A percentile compares a stretch with the other conserved stretches of the same genome.
phyloP scores from a whole-genome alignment of 2,113 vertebrate genomes.

The Gadus chalcogrammus region DNA sequence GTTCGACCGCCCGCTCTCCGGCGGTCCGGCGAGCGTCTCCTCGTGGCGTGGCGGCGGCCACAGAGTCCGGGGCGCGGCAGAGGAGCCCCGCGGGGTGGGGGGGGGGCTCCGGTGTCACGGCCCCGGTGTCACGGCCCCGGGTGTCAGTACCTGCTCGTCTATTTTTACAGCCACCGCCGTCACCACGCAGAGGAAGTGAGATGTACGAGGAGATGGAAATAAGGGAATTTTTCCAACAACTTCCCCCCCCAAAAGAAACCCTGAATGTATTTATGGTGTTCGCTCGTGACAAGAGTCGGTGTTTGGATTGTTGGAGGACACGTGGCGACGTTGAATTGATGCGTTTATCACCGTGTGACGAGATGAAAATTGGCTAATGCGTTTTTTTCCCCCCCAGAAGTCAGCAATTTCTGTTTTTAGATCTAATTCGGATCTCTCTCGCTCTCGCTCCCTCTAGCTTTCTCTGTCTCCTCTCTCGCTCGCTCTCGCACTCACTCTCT shows the following conservation, averaged over 20 bases:
- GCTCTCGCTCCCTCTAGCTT: slow-evolving; percentile 11
- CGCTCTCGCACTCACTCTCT: not conserved
- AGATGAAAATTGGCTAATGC: too few species aligned
- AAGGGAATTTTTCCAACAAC: not conserved
- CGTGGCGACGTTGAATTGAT: too few species aligned
- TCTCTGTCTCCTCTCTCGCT: too few species aligned
- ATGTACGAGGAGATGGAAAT: slow-evolving; percentile 35
- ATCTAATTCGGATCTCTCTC: slow-evolving; percentile 40
- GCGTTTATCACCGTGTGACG: too few species aligned
- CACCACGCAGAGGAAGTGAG: slow-evolving; percentile 43
- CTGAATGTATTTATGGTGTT: too few species aligned
- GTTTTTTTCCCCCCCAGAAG: not conserved
- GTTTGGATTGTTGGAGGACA: too few species aligned
- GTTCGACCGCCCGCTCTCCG: slow-evolving; percentile 28
- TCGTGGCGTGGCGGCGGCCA: slow-evolving; percentile 62
- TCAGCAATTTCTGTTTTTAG: slow-evolving; percentile 35
- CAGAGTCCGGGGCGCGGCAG: slow-evolving; percentile 59
- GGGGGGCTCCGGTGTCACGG: slow-evolving; percentile 62
- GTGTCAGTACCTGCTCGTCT: slow-evolving; percentile 58
- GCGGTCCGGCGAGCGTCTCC: slow-evolving; percentile 55
- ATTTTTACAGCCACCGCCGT: slow-evolving; percentile 49
- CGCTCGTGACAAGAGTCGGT: too few species aligned
- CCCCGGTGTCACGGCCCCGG: slow-evolving; percentile 55
- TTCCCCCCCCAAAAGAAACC: not conserved
- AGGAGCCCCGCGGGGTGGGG: slow-evolving; percentile 61